These are phyloP conservation scores for Bettongia penicillata DNA, from an alignment of 2,113 vertebrate genomes.

Conservation along the genomic window DNA sequence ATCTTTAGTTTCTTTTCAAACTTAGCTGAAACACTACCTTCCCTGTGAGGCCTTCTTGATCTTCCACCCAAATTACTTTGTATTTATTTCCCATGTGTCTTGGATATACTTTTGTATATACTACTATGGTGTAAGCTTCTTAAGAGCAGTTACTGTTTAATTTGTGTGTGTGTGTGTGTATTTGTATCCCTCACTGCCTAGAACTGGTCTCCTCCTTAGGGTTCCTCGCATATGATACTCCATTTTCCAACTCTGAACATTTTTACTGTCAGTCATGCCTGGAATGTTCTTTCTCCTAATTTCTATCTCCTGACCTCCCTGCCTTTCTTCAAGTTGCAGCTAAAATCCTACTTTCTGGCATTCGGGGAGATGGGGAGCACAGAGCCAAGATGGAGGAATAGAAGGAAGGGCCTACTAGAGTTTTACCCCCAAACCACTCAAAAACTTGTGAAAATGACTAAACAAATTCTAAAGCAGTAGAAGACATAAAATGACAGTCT, in stretches of 20 bases:
- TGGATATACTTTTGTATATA: neutral
- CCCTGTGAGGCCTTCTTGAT: neutral
- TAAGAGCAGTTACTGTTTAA: neutral
- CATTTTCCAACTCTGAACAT: neutral
- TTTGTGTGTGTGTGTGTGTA: neutral
- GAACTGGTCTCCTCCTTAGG: neutral
- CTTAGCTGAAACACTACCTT: neutral
- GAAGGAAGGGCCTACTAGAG: no score
- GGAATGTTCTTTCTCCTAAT: neutral
- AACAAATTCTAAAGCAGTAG: no score
- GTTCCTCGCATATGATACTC: neutral
- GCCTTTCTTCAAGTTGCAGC: neutral
- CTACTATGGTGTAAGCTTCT: neutral
- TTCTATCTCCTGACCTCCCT: neutral
- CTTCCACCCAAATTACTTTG: neutral
- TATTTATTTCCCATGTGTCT: neutral
- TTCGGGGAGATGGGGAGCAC: no score
- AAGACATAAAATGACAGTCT: no score
- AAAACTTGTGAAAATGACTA: no score
- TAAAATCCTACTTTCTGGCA: neutral
- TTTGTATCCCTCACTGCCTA: neutral
- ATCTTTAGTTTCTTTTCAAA: neutral
- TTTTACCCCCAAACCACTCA: no score
- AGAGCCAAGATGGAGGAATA: no score
- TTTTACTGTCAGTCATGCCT: neutral